Conservation (phyloP, 2,113 vertebrate genomes). For the Forbesichthys papilliferus region DNA sequence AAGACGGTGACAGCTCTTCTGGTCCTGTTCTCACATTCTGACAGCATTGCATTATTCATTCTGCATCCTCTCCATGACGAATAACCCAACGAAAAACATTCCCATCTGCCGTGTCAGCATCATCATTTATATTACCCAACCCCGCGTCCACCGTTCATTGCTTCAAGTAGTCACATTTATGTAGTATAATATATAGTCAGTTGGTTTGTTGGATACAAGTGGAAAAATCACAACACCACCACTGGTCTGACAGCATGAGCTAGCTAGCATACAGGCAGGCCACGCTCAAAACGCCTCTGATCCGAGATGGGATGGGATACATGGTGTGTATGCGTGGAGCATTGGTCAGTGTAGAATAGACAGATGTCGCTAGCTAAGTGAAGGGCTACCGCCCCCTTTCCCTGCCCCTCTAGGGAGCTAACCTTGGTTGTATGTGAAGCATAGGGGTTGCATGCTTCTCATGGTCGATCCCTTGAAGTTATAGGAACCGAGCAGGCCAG, state of each 20-base stretch:
- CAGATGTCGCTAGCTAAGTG: constrained; percentile 48
- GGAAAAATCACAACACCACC: constrained; percentile 45
- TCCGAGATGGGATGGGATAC: constrained; percentile 38
- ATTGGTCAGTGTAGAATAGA: constrained; percentile 28
- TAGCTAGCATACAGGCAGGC: constrained; percentile 34
- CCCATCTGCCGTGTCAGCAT: constrained; percentile 65
- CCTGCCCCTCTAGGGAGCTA: constrained; percentile 24
- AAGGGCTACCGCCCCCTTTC: not conserved
- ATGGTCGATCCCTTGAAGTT: constrained; percentile 22
- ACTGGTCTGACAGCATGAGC: constrained; percentile 29
- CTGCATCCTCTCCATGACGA: constrained; percentile 33
- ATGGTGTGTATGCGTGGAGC: constrained; percentile 8
- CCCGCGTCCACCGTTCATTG: constrained; percentile 29
- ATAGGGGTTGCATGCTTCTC: constrained; percentile 16
- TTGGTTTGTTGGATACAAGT: constrained; percentile 26
- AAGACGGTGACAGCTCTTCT: not conserved
- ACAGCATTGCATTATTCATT: constrained; percentile 29
- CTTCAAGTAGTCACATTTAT: constrained; percentile 2
- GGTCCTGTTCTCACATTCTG: not conserved
- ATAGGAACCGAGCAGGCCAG: constrained; percentile 11
- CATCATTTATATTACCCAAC: constrained; percentile 17
- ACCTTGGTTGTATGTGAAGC: constrained; percentile 26
- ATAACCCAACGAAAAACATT: constrained; percentile 68
- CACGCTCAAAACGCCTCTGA: constrained; percentile 28
- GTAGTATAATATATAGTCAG: constrained; percentile 8